Conservation (phyloP, 2,797 vertebrate species). For the Taeniopygia guttata region DNA sequence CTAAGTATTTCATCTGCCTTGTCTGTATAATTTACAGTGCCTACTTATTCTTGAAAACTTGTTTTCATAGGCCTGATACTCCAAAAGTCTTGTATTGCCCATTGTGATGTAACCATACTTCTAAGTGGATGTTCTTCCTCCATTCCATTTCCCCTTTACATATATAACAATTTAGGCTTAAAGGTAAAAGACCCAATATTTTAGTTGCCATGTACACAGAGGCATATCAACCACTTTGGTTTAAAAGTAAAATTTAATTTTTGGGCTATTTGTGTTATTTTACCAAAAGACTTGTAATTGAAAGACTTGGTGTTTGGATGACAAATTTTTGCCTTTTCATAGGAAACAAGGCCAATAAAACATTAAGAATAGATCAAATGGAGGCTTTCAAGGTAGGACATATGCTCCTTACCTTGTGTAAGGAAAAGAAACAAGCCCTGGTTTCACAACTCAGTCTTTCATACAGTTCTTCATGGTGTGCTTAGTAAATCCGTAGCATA, state of each 20-base stretch:
- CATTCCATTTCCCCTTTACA: background rate
- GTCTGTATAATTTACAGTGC: background rate
- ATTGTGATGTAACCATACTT: background rate
- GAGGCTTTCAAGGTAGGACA: background rate
- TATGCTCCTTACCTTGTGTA: background rate
- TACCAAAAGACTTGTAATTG: background rate
- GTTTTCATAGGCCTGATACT: background rate
- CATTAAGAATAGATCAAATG: background rate
- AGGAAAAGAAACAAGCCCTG: background rate
- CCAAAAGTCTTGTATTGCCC: background rate
- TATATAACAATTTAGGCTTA: background rate
- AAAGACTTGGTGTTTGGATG: conserved; percentile 1
- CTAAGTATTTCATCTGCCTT: background rate
- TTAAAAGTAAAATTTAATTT: background rate
- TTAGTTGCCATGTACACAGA: background rate
- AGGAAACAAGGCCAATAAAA: background rate
- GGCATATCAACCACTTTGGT: background rate
- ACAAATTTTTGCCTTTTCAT: conserved; percentile 34
- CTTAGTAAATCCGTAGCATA: background rate
- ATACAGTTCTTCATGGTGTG: background rate
- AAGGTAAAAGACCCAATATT: background rate
- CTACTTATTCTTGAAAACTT: background rate
- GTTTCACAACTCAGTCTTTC: background rate
- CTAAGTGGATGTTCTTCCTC: background rate
- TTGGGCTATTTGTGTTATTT: background rate